Evolutionary conservation across 2,113 vertebrate species (phyloP).

Genomic region (Phalacrocorax aristotelis): DNA sequence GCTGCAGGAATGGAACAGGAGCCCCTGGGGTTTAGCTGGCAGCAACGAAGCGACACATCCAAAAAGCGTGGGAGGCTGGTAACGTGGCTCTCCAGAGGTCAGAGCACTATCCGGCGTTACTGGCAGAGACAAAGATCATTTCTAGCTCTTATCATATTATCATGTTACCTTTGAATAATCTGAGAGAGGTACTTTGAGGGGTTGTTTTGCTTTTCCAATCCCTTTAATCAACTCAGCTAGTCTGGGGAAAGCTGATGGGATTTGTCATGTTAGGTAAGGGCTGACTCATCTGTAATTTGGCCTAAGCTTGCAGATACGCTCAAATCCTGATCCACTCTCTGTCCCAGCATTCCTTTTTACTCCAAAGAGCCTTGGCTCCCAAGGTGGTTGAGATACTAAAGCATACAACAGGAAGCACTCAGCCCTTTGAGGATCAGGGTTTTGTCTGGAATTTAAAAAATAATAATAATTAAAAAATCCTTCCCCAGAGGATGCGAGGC

Average conservation of each 20-base stretch:
- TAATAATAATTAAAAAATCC: no score
- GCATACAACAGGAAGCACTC: neutral
- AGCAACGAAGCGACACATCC: neutral
- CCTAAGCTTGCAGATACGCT: neutral
- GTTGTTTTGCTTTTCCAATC: neutral
- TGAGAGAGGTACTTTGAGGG: neutral
- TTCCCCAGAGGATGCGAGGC: neutral
- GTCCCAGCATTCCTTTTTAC: neutral
- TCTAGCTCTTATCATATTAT: neutral
- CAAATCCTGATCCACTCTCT: neutral
- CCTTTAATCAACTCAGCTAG: neutral
- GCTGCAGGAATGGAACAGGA: neutral
- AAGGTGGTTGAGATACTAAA: neutral
- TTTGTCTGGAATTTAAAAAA: neutral
- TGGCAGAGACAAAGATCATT: neutral
- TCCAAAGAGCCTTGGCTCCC: neutral
- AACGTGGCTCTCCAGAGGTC: neutral
- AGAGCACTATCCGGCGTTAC: no score
- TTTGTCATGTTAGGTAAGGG: neutral
- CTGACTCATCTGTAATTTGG: neutral
- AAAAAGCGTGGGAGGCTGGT: neutral
- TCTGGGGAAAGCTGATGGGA: neutral
- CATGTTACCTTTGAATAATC: neutral
- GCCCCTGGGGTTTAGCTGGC: neutral
- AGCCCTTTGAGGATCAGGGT: neutral